A percentile compares a stretch with the other conserved stretches of the same genome.
phyloP scores from a whole-genome alignment of 2,888 invertebrate species.

The Zootermopsis nevadensis region DNA sequence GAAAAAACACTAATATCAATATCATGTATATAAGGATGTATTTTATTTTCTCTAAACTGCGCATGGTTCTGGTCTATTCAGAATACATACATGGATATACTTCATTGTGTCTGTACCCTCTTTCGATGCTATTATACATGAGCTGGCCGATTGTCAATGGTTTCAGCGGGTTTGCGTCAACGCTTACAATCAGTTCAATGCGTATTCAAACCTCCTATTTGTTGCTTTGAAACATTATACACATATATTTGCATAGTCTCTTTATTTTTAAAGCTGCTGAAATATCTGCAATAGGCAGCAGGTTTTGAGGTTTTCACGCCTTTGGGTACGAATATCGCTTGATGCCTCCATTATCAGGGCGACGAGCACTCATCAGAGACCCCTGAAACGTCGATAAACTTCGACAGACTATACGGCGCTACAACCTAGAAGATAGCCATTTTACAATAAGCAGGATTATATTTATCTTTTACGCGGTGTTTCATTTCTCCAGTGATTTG shows the following conservation, averaged over 20 bases:
- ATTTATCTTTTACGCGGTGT: no score
- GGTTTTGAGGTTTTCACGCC: no score
- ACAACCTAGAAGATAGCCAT: no score
- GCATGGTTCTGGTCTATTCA: not conserved
- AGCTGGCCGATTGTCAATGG: not conserved
- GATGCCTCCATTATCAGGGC: no score
- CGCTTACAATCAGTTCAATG: not conserved
- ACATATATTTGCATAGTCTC: not conserved
- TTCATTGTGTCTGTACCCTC: not conserved
- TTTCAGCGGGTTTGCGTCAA: not conserved
- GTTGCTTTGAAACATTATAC: not conserved
- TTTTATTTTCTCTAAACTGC: not conserved
- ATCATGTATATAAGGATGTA: not conserved
- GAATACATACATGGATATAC: not conserved
- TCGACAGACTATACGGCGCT: no score
- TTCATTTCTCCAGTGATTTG: no score
- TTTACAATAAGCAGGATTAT: no score
- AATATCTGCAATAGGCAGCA: no score
- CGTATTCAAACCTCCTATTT: not conserved
- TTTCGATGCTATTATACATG: not conserved
- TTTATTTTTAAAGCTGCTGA: no score
- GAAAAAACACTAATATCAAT: slow-evolving; percentile 5
- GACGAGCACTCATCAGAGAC: no score
- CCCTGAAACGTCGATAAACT: no score
- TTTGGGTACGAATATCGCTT: no score